Evolutionary conservation across 2,797 vertebrate species (phyloP).

Genomic region (Sebastes vulpes): DNA sequence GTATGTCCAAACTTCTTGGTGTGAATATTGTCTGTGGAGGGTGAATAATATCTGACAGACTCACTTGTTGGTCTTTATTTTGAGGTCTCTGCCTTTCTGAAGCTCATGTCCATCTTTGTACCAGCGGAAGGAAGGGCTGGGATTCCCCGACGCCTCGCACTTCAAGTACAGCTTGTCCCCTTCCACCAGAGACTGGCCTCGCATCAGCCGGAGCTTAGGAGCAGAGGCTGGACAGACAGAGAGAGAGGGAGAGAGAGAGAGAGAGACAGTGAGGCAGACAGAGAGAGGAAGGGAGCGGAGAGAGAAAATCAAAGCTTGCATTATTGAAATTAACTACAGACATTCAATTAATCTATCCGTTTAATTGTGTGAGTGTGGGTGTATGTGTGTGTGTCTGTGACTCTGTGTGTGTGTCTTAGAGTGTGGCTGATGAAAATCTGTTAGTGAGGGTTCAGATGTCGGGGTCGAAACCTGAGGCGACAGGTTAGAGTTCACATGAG

Average conservation of each 20-base stretch:
- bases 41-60: slow-evolving; percentile 60
- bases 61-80: slow-evolving; percentile 96
- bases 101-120: slow-evolving; percentile 96
- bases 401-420: not conserved
- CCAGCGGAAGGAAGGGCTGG: slow-evolving; percentile 95
- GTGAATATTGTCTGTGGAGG: not conserved
- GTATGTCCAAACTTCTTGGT: not conserved
- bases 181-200: slow-evolving; percentile 90
- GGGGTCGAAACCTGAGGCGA: slow-evolving; percentile 9
- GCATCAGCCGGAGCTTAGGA: slow-evolving; percentile 93
- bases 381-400: not conserved
- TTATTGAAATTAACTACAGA: slow-evolving; percentile 38
- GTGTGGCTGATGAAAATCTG: slow-evolving; percentile 2
- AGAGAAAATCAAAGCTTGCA: slow-evolving; percentile 47
- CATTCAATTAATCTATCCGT: slow-evolving; percentile 35
- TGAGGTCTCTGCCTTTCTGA: slow-evolving; percentile 94
- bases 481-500: slow-evolving; percentile 35
- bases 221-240: slow-evolving; percentile 85
- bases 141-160: slow-evolving; percentile 94
- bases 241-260: slow-evolving; percentile 19
- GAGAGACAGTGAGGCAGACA: not conserved
- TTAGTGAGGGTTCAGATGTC: slow-evolving; percentile 21
- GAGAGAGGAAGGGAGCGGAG: not conserved
- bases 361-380: slow-evolving; percentile 1
- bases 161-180: slow-evolving; percentile 95